Evolutionary conservation across 92 coral and sea anemone species (phyloP), one percentile per base, ranked within the genome.

Genomic region (Zoanthus sociatus): DNA sequence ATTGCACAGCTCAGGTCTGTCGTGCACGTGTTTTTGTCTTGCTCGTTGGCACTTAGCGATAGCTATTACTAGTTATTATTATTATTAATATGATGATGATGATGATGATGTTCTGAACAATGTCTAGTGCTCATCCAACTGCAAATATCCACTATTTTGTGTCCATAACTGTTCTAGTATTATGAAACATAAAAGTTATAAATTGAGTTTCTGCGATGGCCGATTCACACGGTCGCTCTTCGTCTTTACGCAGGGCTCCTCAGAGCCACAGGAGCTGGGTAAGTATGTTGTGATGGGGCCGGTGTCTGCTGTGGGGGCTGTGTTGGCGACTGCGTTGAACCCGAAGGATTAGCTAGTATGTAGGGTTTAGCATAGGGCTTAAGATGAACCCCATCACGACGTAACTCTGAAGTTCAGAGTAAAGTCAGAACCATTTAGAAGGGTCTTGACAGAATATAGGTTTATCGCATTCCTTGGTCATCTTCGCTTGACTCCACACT

Each of bases 401-500:
- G 54, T 70, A 86, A 78, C 84, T 92, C 92, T 69, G 92, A 86
- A 26, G 0, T 26, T 26, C 0, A 26, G 26, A 26, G 26, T 26
- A 26, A 26, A 26, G 26, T 26, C 26, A 26, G 26, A 26, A 26
- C 26, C 26, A 26, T 26, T 26, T 26, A 26, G 26, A 26, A 26
- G 26, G 26, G 26, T 26, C 26, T 26, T 26, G 26, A 26, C 26
- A 26, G 26, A 26, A 26, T 26, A 26, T 26, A 26, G 26, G 26
- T 26, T 26, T 26, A 26, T 26, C 26, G 26, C 26, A 26, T 26
- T 26, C 26, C 26, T 26, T 67, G 46, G 17, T 68, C 11, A 90
- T 77, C 47, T 85, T 33, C 15, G 44, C 90, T 37, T 88, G 71
- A 48, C 82, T 84, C 89, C 92, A 84, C 9, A 81, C 66, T 76